Evolutionary conservation across 1,140 invertebrate genomes (phyloP).

Genomic region (Acromyrmex heyeri): DNA sequence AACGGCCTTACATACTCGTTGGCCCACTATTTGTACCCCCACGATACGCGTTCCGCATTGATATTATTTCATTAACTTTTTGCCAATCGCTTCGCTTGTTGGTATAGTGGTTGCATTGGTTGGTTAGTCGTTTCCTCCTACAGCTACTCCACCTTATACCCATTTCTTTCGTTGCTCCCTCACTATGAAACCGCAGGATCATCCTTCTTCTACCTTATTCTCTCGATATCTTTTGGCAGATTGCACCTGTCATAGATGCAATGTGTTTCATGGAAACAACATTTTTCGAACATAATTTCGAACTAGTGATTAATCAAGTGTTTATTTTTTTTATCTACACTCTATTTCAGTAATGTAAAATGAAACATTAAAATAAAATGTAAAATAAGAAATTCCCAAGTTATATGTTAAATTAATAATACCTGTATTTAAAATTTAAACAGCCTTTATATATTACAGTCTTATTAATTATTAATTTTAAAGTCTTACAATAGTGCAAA

Average conservation of each 20-base stretch:
- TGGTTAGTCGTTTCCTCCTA: slow-evolving; percentile 74
- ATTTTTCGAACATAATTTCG: background rate
- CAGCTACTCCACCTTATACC: slow-evolving; percentile 63
- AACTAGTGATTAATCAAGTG: background rate
- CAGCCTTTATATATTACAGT: background rate
- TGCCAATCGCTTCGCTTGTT: slow-evolving; percentile 77
- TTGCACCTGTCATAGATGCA: slow-evolving; percentile 68
- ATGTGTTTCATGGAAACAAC: background rate
- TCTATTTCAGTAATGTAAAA: background rate
- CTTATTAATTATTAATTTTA: background rate
- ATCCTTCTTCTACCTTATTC: slow-evolving; percentile 9
- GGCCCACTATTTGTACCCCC: slow-evolving; percentile 84
- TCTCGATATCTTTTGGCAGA: slow-evolving; percentile 50
- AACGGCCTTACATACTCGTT: slow-evolving; percentile 78
- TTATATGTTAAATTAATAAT: background rate
- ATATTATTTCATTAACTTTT: slow-evolving; percentile 87
- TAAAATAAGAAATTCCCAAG: background rate
- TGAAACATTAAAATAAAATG: background rate
- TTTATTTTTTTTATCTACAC: background rate
- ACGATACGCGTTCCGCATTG: slow-evolving; percentile 85
- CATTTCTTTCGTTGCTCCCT: slow-evolving; percentile 38
- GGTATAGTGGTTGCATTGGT: slow-evolving; percentile 78
- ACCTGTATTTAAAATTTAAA: background rate
- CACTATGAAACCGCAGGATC: background rate
- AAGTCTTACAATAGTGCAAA: background rate